Evolutionary conservation across 2,888 invertebrate genomes (phyloP), one percentile per base, ranked within the genome.

Genomic region (Caenorhabditis angaria): DNA sequence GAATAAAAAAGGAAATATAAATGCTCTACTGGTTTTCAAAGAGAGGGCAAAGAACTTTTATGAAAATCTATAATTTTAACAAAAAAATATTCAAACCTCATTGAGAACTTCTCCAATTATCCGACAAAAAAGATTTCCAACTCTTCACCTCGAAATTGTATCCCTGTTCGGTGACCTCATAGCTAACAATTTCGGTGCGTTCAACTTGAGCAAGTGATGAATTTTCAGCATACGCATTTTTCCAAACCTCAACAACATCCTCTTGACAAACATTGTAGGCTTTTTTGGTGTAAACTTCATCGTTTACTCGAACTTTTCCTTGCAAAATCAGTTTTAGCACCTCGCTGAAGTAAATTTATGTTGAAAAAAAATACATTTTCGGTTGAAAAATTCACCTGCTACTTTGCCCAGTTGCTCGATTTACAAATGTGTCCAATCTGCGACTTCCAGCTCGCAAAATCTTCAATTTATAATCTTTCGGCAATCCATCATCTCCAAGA

Each of bases 221-320:
- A 64, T 83, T 83, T 10, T 83, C 83, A n/a, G 61, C 50, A 59
- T 71, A 76, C 18, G 79, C 72, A 20, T 65, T 61, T 24, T 76
- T 66, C 78, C 79, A 83, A 47, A 83, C 75, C 47, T 83, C 83
- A 53, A 83, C 63, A 32, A 76, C 62, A 56, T 83, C 83, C 12
- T 80, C 80, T 41, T 67, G 32, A 60, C 77, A 76, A 18, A 82
- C 83, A 65, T 83, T 83, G 59, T 83, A 82, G 1, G 82, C 63
- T 60, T 82, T 82, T 69, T 83, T 83, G 28, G 79, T 82, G 53
- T 62, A 62, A 24, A 78, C 76, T 47, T 82, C 82, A 12, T 83
- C 82, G 62, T 83, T 83, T 35, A 83, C 82, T 8, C 81, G 65
- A n/a, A 83, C 81, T 55, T 77, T 76, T 47, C 82, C 82, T 24